A percentile compares a stretch with the other conserved stretches of the same genome.
Evolutionary conservation across 2,888 invertebrate species (phyloP).

Genomic region (Gnatocerus cornutus): DNA sequence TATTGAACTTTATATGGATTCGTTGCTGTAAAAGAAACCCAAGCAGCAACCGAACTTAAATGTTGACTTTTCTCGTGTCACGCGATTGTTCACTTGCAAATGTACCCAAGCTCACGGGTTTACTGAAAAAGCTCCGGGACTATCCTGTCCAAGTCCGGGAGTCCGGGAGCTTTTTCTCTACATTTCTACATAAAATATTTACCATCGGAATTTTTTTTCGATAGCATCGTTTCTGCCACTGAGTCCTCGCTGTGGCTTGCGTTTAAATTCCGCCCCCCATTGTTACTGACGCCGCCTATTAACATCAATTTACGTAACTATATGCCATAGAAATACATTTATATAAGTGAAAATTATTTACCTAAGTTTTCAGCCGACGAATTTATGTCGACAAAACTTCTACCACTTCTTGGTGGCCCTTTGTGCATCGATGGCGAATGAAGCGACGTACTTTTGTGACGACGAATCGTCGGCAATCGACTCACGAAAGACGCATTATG

Average conservation of each 20-base stretch:
- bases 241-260: constrained; percentile 88
- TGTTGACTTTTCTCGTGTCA: constrained; percentile 13
- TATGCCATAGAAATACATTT: constrained; percentile 9
- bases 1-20: constrained; percentile 5
- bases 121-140: constrained; percentile 13
- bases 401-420: constrained; percentile 66
- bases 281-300: constrained; percentile 68
- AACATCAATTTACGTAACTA: constrained; percentile 15
- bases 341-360: constrained; percentile 63
- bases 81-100: constrained; percentile 10
- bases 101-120: constrained; percentile 11
- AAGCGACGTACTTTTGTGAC: constrained; percentile 85
- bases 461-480: constrained; percentile 89
- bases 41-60: constrained; percentile 9
- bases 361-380: constrained; percentile 85
- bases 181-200: constrained; percentile 68
- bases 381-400: constrained; percentile 81
- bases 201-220: constrained; percentile 90
- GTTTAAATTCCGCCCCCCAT: constrained; percentile 75
- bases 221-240: constrained; percentile 84
- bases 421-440: constrained; percentile 82
- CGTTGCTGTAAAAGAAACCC: constrained; percentile 14
- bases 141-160: too few species aligned
- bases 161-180: constrained; percentile 16
- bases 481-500: constrained; percentile 95